Conservation (phyloP, 2,888 invertebrate species). For the Drosophila tripunctata region DNA sequence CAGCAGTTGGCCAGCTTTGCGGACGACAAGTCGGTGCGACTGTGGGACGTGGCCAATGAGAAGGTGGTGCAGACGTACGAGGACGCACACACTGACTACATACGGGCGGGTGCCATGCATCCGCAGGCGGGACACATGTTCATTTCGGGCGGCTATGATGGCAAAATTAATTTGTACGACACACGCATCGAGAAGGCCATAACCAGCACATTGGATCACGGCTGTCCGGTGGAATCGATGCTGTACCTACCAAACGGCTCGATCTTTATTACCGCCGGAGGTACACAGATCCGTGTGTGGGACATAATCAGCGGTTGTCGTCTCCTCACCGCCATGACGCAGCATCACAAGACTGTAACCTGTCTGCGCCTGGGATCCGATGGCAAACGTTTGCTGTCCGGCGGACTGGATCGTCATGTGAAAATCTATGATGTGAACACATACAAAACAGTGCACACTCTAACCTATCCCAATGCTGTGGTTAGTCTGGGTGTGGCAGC, state of each 20-base stretch:
- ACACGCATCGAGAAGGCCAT: constrained; percentile 88
- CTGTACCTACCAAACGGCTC: constrained; percentile 95
- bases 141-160: constrained; percentile 95
- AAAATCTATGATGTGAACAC: constrained; percentile 95
- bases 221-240: constrained; percentile 94
- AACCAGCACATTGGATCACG: constrained; percentile 91
- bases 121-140: constrained; percentile 90
- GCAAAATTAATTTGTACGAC: constrained; percentile 94
- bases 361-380: constrained; percentile 92
- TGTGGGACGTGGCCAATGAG: constrained; percentile 97
- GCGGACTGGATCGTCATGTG: constrained; percentile 95
- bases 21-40: constrained; percentile 93
- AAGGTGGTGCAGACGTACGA: constrained; percentile 88
- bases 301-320: constrained; percentile 92
- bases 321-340: constrained; percentile 92
- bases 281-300: constrained; percentile 96
- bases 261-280: constrained; percentile 95
- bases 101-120: constrained; percentile 92
- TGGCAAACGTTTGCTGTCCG: constrained; percentile 93
- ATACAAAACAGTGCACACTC: constrained; percentile 94
- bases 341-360: constrained; percentile 98
- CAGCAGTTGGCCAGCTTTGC: constrained; percentile 93
- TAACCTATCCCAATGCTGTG: constrained; percentile 95
- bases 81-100: constrained; percentile 90
- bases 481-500: constrained; percentile 92